These are phyloP conservation scores for Chanos chanos DNA, from an alignment of 2,797 vertebrate species.

Conservation along the genomic window DNA sequence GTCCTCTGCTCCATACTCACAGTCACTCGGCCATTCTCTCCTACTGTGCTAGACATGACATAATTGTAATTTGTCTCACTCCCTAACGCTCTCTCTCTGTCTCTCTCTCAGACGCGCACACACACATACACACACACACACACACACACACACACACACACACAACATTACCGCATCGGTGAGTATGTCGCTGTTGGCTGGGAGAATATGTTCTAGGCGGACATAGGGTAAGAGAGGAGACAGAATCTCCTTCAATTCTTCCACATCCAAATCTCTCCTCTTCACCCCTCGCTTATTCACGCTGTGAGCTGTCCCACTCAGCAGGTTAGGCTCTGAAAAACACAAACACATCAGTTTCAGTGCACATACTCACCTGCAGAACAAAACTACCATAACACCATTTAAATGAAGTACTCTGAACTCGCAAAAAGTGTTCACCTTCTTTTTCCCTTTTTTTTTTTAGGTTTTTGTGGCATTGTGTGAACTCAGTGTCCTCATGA, in stretches of 20 bases:
- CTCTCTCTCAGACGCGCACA: not conserved
- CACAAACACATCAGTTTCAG: slow-evolving; percentile 11
- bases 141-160: not conserved
- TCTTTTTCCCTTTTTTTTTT: too few species aligned
- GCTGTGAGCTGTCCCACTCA: slow-evolving; percentile 97
- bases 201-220: slow-evolving; percentile 93
- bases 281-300: slow-evolving; percentile 98
- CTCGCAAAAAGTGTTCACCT: too few species aligned
- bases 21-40: too few species aligned
- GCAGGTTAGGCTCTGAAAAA: slow-evolving; percentile 88
- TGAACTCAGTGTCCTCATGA: too few species aligned
- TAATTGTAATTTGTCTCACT: not conserved
- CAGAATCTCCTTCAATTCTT: slow-evolving; percentile 94
- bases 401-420: too few species aligned
- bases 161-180: slow-evolving; percentile 77
- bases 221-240: slow-evolving; percentile 90
- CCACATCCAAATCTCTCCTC: slow-evolving; percentile 91
- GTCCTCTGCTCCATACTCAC: too few species aligned
- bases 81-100: slow-evolving; percentile 11
- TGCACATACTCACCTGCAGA: slow-evolving; percentile 31
- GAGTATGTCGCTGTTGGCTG: slow-evolving; percentile 86
- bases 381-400: too few species aligned
- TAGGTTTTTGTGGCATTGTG: too few species aligned
- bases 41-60: too few species aligned
- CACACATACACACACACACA: not conserved